phyloP scores from a whole-genome alignment of 2,113 vertebrate species.

The Nyctibius bracteatus region DNA sequence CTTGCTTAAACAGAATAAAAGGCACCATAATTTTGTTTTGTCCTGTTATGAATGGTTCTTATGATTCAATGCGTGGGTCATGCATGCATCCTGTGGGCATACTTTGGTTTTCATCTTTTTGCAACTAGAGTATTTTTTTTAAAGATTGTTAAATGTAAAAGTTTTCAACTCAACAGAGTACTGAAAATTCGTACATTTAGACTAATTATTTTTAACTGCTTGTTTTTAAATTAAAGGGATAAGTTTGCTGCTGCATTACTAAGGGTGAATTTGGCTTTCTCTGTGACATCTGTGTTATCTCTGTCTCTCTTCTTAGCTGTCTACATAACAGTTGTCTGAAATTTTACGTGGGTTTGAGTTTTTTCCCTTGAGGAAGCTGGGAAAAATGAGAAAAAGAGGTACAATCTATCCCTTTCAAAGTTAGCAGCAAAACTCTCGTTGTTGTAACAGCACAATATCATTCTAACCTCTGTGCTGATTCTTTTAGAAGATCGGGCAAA shows the following conservation, averaged over 20 bases:
- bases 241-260: background rate
- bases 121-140: background rate
- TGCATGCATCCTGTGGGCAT: background rate
- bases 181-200: background rate
- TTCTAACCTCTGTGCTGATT: background rate
- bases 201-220: background rate
- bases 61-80: background rate
- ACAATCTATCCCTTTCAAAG: background rate
- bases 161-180: background rate
- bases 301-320: background rate
- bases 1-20: background rate
- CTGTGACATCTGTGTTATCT: background rate
- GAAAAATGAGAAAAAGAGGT: background rate
- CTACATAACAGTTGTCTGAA: background rate
- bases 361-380: background rate
- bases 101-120: background rate
- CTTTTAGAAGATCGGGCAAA: background rate
- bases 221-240: background rate
- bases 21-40: background rate
- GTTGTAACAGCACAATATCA: accelerated
- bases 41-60: background rate
- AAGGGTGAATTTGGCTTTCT: background rate
- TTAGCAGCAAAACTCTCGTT: background rate
- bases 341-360: background rate
- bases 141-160: background rate